Conservation (phyloP, 2,113 vertebrate genomes). For the Forbesichthys agassizii region DNA sequence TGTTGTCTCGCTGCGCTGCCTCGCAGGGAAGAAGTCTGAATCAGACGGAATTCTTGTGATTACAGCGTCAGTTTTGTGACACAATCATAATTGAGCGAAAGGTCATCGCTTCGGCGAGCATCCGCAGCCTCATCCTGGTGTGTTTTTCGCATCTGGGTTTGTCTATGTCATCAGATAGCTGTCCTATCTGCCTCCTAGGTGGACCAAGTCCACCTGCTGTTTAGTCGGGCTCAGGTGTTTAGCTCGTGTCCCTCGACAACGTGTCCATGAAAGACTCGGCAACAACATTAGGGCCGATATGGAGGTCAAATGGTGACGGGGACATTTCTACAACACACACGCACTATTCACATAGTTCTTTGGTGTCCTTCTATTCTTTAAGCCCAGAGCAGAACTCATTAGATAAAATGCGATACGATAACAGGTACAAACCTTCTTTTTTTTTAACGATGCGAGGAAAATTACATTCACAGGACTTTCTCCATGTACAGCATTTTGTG, state of each 20-base stretch:
- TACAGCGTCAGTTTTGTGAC: slow-evolving; percentile 22
- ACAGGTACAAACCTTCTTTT: no score
- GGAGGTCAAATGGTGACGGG: slow-evolving; percentile 26
- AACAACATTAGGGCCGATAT: no score
- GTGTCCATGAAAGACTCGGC: slow-evolving; percentile 41
- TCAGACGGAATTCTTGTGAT: slow-evolving; percentile 23
- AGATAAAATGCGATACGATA: no score
- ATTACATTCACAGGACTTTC: no score
- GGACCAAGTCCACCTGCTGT: background rate
- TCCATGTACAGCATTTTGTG: no score
- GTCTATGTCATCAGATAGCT: slow-evolving; percentile 8
- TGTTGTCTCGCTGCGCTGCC: slow-evolving; percentile 35
- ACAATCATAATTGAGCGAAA: slow-evolving; percentile 48
- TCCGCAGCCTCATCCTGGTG: slow-evolving; percentile 14
- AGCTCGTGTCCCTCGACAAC: slow-evolving; percentile 29
- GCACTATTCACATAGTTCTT: no score
- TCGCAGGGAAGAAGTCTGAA: slow-evolving; percentile 35
- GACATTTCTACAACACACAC: no score
- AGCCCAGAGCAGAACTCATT: no score
- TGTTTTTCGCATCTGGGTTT: slow-evolving; percentile 5
- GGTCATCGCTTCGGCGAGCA: slow-evolving; percentile 44
- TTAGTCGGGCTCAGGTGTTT: slow-evolving; percentile 5
- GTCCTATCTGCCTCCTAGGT: background rate
- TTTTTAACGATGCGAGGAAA: no score
- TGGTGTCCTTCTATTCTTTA: no score